Base-by-base conservation (phyloP, 2,797 vertebrate species). In the Schizothorax lantsangensis region DNA sequence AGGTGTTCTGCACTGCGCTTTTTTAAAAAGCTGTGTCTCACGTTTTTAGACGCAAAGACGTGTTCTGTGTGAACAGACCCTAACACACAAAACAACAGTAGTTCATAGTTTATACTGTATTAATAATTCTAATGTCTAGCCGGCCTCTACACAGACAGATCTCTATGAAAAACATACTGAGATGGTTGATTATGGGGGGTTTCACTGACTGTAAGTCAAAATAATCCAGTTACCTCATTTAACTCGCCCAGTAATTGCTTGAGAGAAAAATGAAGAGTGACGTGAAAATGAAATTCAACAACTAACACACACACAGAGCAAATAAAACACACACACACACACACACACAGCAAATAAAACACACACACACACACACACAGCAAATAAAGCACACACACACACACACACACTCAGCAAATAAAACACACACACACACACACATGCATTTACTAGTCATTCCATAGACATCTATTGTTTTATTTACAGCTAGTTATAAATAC, bases 241-340 rank as follows among this genome's bases (percentile, higher is more conserved):
- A 99, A 95, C 92, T 99, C 98, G 86, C 98, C 97, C 92, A 99
- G 96, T 93, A 99, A 95, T 95, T 97, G 97, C 98, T 99, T 94
- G 92, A 81, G 92, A 92, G 73, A 87, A 23, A 93, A 93, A 92
- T 86, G 92, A 80, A 93, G 93, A 94, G 90, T 90, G 92, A 92
- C 71, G 92, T 92, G 92, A 92, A 84, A 84, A 86, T 73, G 19
- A 82, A 84, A 84, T 33, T 36, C 7, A 72, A 49, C 52, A 19
- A 69, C 7, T 26, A 12, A 62, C 36, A 68, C 30, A 79, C 52
- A 71, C 62, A 12, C 30, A 59, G 17, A 23, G 10, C 21, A 69
- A 36, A 71, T n/a, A 54, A 72, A 36, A 69, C 40, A n/a, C 33
- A n/a, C n/a, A 26, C 12, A 30, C 23, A 23, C 23, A 30, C n/a